phyloP scores from a whole-genome alignment of 2,888 invertebrate species.

The Melangyna quadrimaculata region DNA sequence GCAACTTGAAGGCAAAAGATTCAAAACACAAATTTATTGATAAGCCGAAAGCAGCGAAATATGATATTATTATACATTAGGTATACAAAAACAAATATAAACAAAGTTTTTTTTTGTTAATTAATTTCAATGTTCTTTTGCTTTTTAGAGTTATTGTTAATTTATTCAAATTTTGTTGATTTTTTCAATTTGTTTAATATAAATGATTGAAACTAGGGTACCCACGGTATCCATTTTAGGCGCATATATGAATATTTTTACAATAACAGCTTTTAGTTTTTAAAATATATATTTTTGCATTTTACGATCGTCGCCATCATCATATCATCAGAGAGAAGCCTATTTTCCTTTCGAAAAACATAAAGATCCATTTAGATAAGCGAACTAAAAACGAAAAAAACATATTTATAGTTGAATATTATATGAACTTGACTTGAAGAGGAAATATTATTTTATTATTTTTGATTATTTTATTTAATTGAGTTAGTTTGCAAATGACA shows the following conservation, averaged over 20 bases:
- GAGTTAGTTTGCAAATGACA: conserved; percentile 1
- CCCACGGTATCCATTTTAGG: background rate
- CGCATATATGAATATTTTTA: conserved; percentile 25
- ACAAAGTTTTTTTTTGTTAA: conserved; percentile 1
- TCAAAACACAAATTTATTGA: conserved; percentile 32
- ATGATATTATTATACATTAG: conserved; percentile 36
- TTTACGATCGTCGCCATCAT: too few species aligned
- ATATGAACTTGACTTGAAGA: background rate
- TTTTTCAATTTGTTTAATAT: conserved; percentile 4
- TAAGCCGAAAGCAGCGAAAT: conserved; percentile 15
- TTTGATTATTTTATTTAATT: conserved; percentile 1
- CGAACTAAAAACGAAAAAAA: background rate
- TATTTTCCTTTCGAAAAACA: conserved; percentile 12
- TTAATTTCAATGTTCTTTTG: conserved; percentile 23
- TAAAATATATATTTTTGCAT: background rate
- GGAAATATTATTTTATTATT: background rate
- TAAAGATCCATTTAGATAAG: conserved; percentile 30
- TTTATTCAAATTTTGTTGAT: conserved; percentile 39
- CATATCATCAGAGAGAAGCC: too few species aligned
- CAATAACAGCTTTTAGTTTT: conserved; percentile 12
- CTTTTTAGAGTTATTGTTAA: conserved; percentile 24
- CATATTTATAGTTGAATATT: background rate
- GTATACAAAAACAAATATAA: background rate
- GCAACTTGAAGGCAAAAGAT: background rate
- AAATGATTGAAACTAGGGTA: conserved; percentile 38